Conservation (phyloP, 2,888 invertebrate genomes). For the Chrysolina americana region DNA sequence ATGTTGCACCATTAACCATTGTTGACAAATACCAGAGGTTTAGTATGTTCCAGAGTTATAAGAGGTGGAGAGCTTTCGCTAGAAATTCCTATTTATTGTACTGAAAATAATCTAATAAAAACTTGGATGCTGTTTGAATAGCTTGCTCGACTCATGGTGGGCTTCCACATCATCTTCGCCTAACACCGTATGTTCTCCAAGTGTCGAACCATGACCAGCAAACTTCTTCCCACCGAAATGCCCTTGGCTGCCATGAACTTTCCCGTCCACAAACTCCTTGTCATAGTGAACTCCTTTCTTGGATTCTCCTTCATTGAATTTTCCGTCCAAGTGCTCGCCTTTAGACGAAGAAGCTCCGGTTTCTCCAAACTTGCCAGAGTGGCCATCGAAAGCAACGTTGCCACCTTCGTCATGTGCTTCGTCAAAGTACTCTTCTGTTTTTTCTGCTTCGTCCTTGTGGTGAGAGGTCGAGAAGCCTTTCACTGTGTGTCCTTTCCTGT, state of each 20-base stretch:
- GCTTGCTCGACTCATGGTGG: slow-evolving; percentile 74
- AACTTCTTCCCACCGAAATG: slow-evolving; percentile 74
- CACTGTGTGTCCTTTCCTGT: slow-evolving; percentile 77
- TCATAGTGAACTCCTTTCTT: slow-evolving; percentile 75
- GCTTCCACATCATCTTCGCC: slow-evolving; percentile 75
- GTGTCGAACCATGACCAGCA: slow-evolving; percentile 72
- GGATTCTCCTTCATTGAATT: slow-evolving; percentile 72
- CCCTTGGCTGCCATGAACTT: slow-evolving; percentile 74
- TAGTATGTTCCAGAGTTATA: not conserved
- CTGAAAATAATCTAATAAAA: slow-evolving; percentile 60
- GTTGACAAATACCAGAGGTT: too few species aligned
- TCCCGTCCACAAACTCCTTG: slow-evolving; percentile 72
- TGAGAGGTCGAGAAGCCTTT: slow-evolving; percentile 78
- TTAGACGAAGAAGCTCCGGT: slow-evolving; percentile 74
- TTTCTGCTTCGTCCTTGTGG: slow-evolving; percentile 78
- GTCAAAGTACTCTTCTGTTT: slow-evolving; percentile 77
- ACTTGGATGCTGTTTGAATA: slow-evolving; percentile 71
- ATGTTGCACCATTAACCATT: too few species aligned
- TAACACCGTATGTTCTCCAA: slow-evolving; percentile 74
- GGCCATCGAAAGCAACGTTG: slow-evolving; percentile 73
- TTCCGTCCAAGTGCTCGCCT: slow-evolving; percentile 74
- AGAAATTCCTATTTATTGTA: not conserved
- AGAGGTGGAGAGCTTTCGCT: not conserved
- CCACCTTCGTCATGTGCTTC: slow-evolving; percentile 77
- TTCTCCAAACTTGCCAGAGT: slow-evolving; percentile 74